Evolutionary conservation across 2,797 vertebrate genomes (phyloP), one percentile per base, ranked within the genome.

Genomic region (Takifugu ocellatus): DNA sequence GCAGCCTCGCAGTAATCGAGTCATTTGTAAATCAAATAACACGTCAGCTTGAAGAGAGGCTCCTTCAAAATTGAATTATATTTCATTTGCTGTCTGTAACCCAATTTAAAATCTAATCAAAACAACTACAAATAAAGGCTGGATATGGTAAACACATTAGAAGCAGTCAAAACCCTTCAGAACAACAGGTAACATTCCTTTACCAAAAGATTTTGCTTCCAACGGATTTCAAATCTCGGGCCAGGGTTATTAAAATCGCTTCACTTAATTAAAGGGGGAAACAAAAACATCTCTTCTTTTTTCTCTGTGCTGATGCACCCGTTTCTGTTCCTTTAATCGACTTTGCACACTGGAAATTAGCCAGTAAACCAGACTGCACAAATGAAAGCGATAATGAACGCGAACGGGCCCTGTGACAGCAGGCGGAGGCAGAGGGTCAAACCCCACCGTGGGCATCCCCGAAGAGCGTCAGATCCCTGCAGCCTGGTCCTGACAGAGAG

Each of bases 401-500:
- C 76, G 61, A 75, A 68, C 72, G 63, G 33, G 67, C 60, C 77
- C 78, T 77, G 70, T 79, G 79, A 81, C 72, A 63, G 62, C 14
- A 16, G 17, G 56, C 42, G 52, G 68, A 65, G 66, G 56, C 68
- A 45, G 54, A 54, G 61, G 75, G 77, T 78, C 73, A 83, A 59
- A 78, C 73, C 79, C 59, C 5, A 51, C 59, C 14, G 60, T 36
- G 63, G 76, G 64, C 66, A 68, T 73, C 71, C 76, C 53, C 64
- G 65, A 75, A 60, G 42, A 70, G 83, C 68, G 73, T 77, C 77
- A 63, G 80, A 77, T 73, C 79, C 72, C 67, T 65, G 53, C 55
- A 64, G 72, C 81, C 74, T 82, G 87, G 88, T 85, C 87, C 81
- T 51, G 72, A 85, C 80, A 72, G 59, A 77, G 79, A 68, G 72